Evolutionary conservation across 2,113 vertebrate species (phyloP), one percentile per base, ranked within the genome.

Genomic region (Nematolebias whitei): DNA sequence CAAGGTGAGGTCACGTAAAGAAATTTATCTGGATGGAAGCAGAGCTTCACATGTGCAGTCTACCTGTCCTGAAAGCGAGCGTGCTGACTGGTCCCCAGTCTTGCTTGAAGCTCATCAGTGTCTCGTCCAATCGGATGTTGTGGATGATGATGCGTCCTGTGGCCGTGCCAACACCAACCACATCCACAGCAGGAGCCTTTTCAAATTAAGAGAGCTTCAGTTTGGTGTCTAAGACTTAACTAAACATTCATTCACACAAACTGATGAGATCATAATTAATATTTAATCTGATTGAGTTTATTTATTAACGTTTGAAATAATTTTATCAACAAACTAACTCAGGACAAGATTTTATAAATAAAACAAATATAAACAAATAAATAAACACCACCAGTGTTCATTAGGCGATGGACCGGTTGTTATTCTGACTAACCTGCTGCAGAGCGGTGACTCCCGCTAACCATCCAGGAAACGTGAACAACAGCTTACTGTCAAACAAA

Each of bases 71-170:
- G 87, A 99, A 99, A 68, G 96, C 94, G 60, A 99, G 91, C 12
- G 94, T 90, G 56, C 93, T 98, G 83, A 99, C 88, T 39, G 96
- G 98, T 74, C 98, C 98, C 97, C 96, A 99, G 79, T 99, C 98
- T 78, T 99, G 97, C 0, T 91, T 94, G 87, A 99, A 99, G 63
- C 90, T 96, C 95, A 99, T 98, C 64, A 99, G 77, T 1, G 93
- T 95, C 90, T 98, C 95, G 78, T 99, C 92, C 88, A 94, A 90
- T 57, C 95, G 96, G 81, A 98, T 96, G 88, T 99, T 98, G 84
- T 99, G 96, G 61, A 99, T 87, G 68, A 99, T 71, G 38, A 99
- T 93, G 63, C 93, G 91, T 57, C 98, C 98, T 2, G 95, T 95
- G 0, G 90, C 83, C 59, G 94, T 93, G 63, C 98, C 97, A 0